Evolutionary conservation across 1,140 invertebrate genomes (phyloP), one percentile per base, ranked within the genome.

Genomic region (Bathynomus jamesi): DNA sequence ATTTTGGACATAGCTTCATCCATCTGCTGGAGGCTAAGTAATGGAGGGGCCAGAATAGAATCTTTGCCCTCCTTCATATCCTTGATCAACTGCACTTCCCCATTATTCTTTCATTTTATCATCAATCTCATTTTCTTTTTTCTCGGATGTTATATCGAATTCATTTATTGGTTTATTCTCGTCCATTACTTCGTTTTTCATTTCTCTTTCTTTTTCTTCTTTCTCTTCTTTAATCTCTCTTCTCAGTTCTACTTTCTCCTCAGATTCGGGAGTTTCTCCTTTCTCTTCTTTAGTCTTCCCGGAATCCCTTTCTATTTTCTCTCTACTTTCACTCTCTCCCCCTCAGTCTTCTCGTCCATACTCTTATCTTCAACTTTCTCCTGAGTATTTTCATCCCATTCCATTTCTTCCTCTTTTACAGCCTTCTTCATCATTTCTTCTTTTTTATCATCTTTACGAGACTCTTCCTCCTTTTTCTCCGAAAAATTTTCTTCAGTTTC

Each of bases 1-100:
- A 40, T 31, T 63, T 79, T 79, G 28, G 77, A 76, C 72, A 79
- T 78, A 8, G 77, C 75, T 66, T 76, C 75, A 65, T 79, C 78
- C 77, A 79, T 78, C 67, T 79, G 78, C 53, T 78, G 75, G 17
- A 78, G 72, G 65, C 71, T 78, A 13, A 78, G 65, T 21, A 75
- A 65, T 17, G 78, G 74, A 17, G 64, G 72, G n/a, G 72, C 28
- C 21, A 17, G 40, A 53, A 21, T 17, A 53, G 40, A 3, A 53
- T 53, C 40, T 53, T 21, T 53, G 5, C 2, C 21, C 13, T 53
- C 17, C 29, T 75, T 69, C 7, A 46, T 66, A 3, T 71, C 40
- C 5, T 70, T 60, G 1, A 32, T 62, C 29, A 61, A 46, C 11
- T 73, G 5, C 8, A 3, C 29, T 24, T 46, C 64, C 8, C 29